Percentiles rank a stretch among this genome's conserved stretches.
Evolutionary conservation across 1,140 invertebrate genomes (phyloP).

Genomic region (Propsilocerus akamusi): DNA sequence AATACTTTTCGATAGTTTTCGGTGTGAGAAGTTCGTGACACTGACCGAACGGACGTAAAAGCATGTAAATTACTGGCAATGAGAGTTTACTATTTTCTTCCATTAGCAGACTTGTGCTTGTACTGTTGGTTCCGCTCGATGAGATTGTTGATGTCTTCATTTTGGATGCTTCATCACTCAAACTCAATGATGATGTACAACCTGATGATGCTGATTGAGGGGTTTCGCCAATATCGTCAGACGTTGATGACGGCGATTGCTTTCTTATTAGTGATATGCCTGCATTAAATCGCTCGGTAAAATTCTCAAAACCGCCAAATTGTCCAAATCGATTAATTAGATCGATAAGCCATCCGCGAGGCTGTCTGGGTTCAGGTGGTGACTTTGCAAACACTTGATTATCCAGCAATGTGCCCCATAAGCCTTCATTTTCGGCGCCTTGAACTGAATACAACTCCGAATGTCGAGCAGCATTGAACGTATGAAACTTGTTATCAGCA

Average conservation of each 20-base stretch:
- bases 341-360: slow-evolving; percentile 88
- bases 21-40: slow-evolving; percentile 83
- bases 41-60: slow-evolving; percentile 79
- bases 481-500: slow-evolving; percentile 89
- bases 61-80: slow-evolving; percentile 60
- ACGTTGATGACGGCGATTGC: slow-evolving; percentile 21
- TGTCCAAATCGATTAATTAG: slow-evolving; percentile 87
- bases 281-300: slow-evolving; percentile 67
- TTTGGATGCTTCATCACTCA: slow-evolving; percentile 4
- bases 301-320: slow-evolving; percentile 70
- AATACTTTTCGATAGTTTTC: slow-evolving; percentile 78
- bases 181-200: slow-evolving; percentile 1
- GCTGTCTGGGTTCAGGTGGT: slow-evolving; percentile 52
- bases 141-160: slow-evolving; percentile 4
- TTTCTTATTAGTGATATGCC: slow-evolving; percentile 17
- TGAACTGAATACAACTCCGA: slow-evolving; percentile 51
- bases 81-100: slow-evolving; percentile 30
- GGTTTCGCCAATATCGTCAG: slow-evolving; percentile 19
- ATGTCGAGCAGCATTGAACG: slow-evolving; percentile 67
- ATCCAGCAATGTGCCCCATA: slow-evolving; percentile 20
- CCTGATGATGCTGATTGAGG: background rate
- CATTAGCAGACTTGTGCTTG: slow-evolving; percentile 13
- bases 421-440: slow-evolving; percentile 19
- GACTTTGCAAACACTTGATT: slow-evolving; percentile 54
- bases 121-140: slow-evolving; percentile 17